Evolutionary conservation across 2,797 vertebrate species (phyloP).

Genomic region (Sorex maritimensis): DNA sequence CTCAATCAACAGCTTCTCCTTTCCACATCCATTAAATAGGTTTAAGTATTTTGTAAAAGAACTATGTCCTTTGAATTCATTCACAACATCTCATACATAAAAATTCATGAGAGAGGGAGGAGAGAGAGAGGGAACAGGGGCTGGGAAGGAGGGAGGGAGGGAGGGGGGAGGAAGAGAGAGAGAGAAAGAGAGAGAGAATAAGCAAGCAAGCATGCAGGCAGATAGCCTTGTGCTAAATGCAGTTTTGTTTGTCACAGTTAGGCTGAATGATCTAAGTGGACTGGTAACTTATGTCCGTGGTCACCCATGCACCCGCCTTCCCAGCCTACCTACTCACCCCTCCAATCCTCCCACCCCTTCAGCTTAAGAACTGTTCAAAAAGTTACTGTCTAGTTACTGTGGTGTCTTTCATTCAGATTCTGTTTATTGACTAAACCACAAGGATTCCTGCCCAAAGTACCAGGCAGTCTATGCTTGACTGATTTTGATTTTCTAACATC

Average conservation of each 20-base stretch:
- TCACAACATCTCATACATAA: constrained; percentile 31
- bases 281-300: constrained; percentile 82
- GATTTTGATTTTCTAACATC: constrained; percentile 92
- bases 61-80: constrained; percentile 31
- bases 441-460: constrained; percentile 91
- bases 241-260: constrained; percentile 72
- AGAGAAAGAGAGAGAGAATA: too few species aligned
- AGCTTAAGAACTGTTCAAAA: constrained; percentile 89
- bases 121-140: too few species aligned
- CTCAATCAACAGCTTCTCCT: constrained; percentile 18
- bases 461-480: constrained; percentile 89
- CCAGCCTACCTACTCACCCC: background rate
- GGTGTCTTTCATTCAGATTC: constrained; percentile 91
- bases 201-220: constrained; percentile 40
- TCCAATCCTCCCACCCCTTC: constrained; percentile 44
- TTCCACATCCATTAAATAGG: constrained; percentile 15
- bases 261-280: constrained; percentile 75
- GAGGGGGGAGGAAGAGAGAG: too few species aligned
- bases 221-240: constrained; percentile 78
- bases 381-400: constrained; percentile 90
- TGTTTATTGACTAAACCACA: constrained; percentile 92
- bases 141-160: too few species aligned
- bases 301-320: constrained; percentile 67
- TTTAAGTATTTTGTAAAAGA: constrained; percentile 32
- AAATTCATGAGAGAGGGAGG: constrained; percentile 25